These are phyloP conservation scores for Apolygus lucorum DNA, from an alignment of 1,140 invertebrate genomes.

Conservation along the genomic window DNA sequence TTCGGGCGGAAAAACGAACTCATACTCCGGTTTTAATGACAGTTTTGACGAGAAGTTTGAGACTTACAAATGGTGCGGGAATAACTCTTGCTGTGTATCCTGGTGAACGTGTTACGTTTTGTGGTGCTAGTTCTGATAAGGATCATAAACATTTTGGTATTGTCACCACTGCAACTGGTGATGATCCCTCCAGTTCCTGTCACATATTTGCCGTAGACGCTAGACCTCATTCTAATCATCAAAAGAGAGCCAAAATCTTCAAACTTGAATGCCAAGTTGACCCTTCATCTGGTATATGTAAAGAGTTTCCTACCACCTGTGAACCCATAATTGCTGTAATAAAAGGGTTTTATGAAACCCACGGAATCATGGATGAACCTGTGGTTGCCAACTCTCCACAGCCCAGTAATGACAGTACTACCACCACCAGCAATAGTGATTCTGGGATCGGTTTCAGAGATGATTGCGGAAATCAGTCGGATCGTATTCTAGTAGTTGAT, in stretches of 20 bases:
- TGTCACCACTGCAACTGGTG: slow-evolving; percentile 61
- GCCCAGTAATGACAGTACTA: slow-evolving; percentile 67
- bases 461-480: slow-evolving; percentile 69
- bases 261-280: slow-evolving; percentile 66
- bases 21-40: slow-evolving; percentile 80
- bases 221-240: slow-evolving; percentile 73
- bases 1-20: slow-evolving; percentile 79
- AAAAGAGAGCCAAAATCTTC: slow-evolving; percentile 63
- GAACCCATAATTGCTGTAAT: slow-evolving; percentile 70
- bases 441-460: slow-evolving; percentile 89
- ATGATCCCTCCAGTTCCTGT: slow-evolving; percentile 70
- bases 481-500: slow-evolving; percentile 72
- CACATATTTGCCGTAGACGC: slow-evolving; percentile 92
- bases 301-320: slow-evolving; percentile 83
- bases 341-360: slow-evolving; percentile 44
- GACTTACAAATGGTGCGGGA: slow-evolving; percentile 57
- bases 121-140: slow-evolving; percentile 79
- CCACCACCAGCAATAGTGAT: slow-evolving; percentile 85
- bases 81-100: slow-evolving; percentile 67
- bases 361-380: slow-evolving; percentile 31
- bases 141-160: slow-evolving; percentile 87
- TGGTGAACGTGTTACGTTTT: slow-evolving; percentile 75
- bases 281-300: slow-evolving; percentile 57
- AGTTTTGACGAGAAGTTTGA: slow-evolving; percentile 66
- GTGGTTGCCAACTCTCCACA: slow-evolving; percentile 63